Conservation (phyloP, 2,888 invertebrate genomes). For the Tenthredo scrophulariae region DNA sequence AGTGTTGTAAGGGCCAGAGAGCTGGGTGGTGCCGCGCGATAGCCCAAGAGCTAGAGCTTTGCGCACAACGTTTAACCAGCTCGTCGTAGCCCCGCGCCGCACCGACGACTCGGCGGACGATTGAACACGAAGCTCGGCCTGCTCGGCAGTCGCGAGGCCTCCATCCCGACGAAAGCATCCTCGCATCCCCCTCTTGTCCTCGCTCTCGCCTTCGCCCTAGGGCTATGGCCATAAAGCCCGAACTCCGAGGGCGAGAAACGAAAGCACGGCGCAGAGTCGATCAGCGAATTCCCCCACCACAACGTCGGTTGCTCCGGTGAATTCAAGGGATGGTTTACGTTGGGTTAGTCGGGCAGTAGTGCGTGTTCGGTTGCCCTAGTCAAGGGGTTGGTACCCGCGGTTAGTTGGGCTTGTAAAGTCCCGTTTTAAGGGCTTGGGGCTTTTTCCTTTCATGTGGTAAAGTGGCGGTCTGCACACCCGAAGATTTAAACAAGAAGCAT, state of each 20-base stretch:
- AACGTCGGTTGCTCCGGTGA: not conserved
- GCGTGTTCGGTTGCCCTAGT: slow-evolving; percentile 42
- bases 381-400: not conserved
- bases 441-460: not conserved
- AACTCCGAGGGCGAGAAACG: slow-evolving; percentile 41
- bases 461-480: not conserved
- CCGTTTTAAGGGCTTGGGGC: not conserved
- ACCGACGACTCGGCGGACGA: slow-evolving; percentile 24
- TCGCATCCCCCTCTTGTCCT: not conserved
- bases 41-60: slow-evolving; percentile 19
- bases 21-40: slow-evolving; percentile 12
- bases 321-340: slow-evolving; percentile 35
- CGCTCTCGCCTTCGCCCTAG: not conserved
- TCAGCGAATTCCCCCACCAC: slow-evolving; percentile 42
- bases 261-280: slow-evolving; percentile 51
- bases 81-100: slow-evolving; percentile 13
- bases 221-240: slow-evolving; percentile 25
- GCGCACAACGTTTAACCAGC: slow-evolving; percentile 42
- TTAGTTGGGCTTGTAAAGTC: not conserved
- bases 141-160: slow-evolving; percentile 31
- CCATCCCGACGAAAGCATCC: slow-evolving; percentile 11
- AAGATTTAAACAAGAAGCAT: not conserved
- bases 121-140: slow-evolving; percentile 33
- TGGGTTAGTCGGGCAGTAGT: slow-evolving; percentile 51
- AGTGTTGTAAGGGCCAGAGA: not conserved